Conservation (phyloP, 2,797 vertebrate species). For the Mormyrops attenuatus region DNA sequence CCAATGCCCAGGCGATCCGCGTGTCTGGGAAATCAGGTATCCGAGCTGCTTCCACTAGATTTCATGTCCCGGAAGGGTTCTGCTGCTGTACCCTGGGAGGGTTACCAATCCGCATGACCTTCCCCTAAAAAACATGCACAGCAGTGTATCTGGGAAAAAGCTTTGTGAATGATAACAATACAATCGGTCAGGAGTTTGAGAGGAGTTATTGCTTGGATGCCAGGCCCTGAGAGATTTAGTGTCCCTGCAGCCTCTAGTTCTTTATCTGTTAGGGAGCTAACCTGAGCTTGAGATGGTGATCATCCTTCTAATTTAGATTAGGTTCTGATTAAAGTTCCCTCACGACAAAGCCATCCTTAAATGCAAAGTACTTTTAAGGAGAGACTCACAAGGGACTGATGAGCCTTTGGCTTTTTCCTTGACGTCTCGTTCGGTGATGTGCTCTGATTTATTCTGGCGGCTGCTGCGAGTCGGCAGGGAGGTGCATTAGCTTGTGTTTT, state of each 20-base stretch:
- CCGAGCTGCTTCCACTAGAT: neutral
- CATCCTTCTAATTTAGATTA: neutral
- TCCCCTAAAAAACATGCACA: neutral
- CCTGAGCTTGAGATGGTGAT: neutral
- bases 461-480: neutral
- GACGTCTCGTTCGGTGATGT: neutral
- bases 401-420: neutral
- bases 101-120: neutral
- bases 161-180: neutral
- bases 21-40: slow-evolving; percentile 16
- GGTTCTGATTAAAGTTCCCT: neutral
- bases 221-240: neutral
- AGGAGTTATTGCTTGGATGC: neutral
- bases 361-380: neutral
- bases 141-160: neutral
- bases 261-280: neutral
- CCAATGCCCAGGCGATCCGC: neutral
- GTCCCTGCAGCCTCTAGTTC: neutral
- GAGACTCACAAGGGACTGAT: neutral
- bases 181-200: neutral
- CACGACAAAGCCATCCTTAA: neutral
- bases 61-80: slow-evolving; percentile 9
- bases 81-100: neutral
- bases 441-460: neutral
- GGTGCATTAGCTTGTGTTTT: neutral